phyloP scores from a whole-genome alignment of 1,140 invertebrate genomes.

The Orius laevigatus region DNA sequence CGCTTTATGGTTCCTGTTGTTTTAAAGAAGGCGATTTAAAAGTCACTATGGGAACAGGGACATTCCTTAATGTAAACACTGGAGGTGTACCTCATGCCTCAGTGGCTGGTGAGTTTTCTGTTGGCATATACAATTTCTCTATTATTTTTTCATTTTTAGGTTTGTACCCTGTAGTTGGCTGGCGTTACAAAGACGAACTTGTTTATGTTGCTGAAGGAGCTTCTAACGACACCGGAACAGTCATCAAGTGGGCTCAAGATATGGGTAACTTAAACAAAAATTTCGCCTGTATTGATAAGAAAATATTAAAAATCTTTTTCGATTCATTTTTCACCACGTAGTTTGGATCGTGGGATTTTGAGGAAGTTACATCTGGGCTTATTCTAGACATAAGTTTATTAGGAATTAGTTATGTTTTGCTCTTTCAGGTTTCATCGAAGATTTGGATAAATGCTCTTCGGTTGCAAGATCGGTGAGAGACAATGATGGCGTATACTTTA shows the following conservation, averaged over 20 bases:
- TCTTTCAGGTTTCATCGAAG: constrained; percentile 47
- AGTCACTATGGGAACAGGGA: constrained; percentile 86
- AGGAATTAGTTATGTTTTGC: constrained; percentile 1
- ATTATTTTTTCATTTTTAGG: constrained; percentile 29
- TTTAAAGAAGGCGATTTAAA: constrained; percentile 71
- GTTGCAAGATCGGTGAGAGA: constrained; percentile 56
- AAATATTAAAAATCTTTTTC: too few relatives aligned
- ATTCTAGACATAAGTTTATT: too few relatives aligned
- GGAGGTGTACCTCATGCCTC: constrained; percentile 59
- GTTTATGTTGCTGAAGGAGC: constrained; percentile 70
- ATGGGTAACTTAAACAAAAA: constrained; percentile 38
- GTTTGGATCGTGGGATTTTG: too few relatives aligned
- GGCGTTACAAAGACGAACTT: constrained; percentile 45
- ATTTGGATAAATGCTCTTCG: constrained; percentile 45
- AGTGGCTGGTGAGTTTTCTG: constrained; percentile 34
- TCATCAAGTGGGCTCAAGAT: constrained; percentile 71
- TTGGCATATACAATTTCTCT: too few relatives aligned
- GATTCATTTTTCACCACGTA: too few relatives aligned
- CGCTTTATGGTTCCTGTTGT: constrained; percentile 82
- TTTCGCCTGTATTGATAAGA: too few relatives aligned
- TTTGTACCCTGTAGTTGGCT: constrained; percentile 81
- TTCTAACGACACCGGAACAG: constrained; percentile 69
- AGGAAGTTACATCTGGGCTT: too few relatives aligned
- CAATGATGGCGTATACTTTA: constrained; percentile 70
- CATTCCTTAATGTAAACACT: constrained; percentile 82